These are phyloP conservation scores for Philopotamus ludificatus DNA, from an alignment of 1,140 invertebrate genomes.

Conservation along the genomic window DNA sequence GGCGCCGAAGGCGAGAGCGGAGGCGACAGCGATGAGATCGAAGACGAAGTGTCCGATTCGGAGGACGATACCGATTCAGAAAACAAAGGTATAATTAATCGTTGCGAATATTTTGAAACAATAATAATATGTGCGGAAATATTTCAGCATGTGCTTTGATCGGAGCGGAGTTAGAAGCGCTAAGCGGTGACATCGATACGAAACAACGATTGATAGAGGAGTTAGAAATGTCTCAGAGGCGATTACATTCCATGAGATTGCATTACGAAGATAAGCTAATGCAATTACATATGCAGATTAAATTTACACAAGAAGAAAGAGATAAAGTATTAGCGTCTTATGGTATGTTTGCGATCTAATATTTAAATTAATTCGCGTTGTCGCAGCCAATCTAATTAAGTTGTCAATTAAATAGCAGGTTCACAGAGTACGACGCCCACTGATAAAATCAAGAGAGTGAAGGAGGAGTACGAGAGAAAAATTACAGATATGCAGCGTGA, in stretches of 20 bases:
- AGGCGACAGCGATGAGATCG: conserved; percentile 60
- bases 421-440: conserved; percentile 57
- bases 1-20: conserved; percentile 62
- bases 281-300: conserved; percentile 83
- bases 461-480: conserved; percentile 89
- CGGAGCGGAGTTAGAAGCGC: conserved; percentile 72
- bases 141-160: conserved; percentile 47
- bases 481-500: conserved; percentile 82
- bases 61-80: conserved; percentile 55
- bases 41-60: conserved; percentile 44
- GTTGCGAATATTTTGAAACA: background rate
- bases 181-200: conserved; percentile 88
- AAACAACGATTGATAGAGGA: conserved; percentile 93
- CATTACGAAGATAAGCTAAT: conserved; percentile 95
- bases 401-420: conserved; percentile 40
- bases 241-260: conserved; percentile 78
- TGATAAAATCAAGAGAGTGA: conserved; percentile 82
- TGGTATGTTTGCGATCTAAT: conserved; percentile 47
- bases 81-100: conserved; percentile 49
- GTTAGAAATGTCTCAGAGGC: conserved; percentile 81
- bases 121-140: conserved; percentile 9
- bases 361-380: conserved; percentile 1
- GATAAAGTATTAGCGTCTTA: conserved; percentile 83
- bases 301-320: conserved; percentile 86
- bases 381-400: no score